These are phyloP conservation scores for Pocillopora meandrina DNA, from an alignment of 92 coral and sea anemone genomes.

Conservation along the genomic window DNA sequence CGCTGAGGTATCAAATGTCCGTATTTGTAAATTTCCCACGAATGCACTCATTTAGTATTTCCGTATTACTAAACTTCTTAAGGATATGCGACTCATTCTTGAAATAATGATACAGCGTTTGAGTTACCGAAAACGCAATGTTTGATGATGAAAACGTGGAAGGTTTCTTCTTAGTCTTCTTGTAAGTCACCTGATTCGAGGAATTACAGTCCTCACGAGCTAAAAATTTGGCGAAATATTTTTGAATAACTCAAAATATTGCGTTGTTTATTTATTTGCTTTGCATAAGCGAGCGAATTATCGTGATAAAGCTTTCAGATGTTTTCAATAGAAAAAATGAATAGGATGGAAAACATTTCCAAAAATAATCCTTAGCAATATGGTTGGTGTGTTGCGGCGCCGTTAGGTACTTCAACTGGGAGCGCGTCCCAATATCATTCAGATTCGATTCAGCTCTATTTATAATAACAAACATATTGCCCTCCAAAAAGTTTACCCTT, in stretches of 20 bases:
- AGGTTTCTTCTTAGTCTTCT: not conserved
- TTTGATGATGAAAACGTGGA: not conserved
- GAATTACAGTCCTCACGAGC: not conserved
- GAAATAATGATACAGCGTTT: not conserved
- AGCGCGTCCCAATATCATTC: not conserved
- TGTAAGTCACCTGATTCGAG: not conserved
- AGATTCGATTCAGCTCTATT: not conserved
- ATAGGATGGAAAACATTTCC: not conserved
- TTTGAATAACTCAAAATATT: not conserved
- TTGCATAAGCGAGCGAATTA: not conserved
- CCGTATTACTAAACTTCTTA: not conserved
- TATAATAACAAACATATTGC: not conserved
- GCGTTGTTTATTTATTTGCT: slow-evolving; percentile 29
- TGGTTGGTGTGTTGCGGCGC: slow-evolving; percentile 1
- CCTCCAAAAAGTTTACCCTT: not conserved
- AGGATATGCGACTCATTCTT: not conserved
- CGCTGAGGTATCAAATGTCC: not conserved
- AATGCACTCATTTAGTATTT: not conserved
- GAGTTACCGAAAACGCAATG: not conserved
- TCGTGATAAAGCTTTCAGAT: not conserved
- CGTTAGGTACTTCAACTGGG: not conserved
- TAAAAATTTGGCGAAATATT: not conserved
- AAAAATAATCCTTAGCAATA: not conserved
- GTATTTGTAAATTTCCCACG: not conserved
- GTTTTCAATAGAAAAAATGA: slow-evolving; percentile 1